Evolutionary conservation across 2,888 invertebrate genomes (phyloP).

Genomic region (Rhagium mordax): DNA sequence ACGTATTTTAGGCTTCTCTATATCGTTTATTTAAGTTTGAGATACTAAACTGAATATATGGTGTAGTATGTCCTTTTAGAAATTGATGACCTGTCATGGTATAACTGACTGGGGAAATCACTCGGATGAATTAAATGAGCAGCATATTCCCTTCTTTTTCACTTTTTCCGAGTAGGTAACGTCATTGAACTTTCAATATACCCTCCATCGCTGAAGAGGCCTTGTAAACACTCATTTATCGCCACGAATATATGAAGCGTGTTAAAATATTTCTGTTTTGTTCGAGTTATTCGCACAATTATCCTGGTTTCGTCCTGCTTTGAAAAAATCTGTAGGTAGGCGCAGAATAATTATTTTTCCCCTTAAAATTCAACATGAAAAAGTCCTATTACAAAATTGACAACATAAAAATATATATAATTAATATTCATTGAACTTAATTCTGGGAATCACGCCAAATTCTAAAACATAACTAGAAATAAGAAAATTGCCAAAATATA

Average conservation of each 20-base stretch:
- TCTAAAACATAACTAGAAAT: too few relatives aligned
- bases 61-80: background rate
- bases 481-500: too few relatives aligned
- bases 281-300: too few relatives aligned
- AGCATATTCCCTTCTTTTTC: background rate
- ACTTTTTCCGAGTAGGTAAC: background rate
- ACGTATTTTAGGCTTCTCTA: background rate
- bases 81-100: conserved; percentile 11
- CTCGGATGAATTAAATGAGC: conserved; percentile 16
- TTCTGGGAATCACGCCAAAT: too few relatives aligned
- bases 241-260: too few relatives aligned
- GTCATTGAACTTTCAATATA: background rate
- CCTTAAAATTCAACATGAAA: too few relatives aligned
- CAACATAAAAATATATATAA: too few relatives aligned
- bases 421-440: too few relatives aligned
- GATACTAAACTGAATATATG: background rate
- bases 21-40: background rate
- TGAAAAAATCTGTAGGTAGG: too few relatives aligned
- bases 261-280: background rate
- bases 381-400: too few relatives aligned
- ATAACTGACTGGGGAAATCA: conserved; percentile 8
- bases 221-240: background rate
- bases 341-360: too few relatives aligned
- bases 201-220: background rate
- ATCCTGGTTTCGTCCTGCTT: too few relatives aligned